These are phyloP conservation scores for Chelonoidis abingdonii DNA, from an alignment of 2,113 vertebrate genomes.

Conservation along the genomic window DNA sequence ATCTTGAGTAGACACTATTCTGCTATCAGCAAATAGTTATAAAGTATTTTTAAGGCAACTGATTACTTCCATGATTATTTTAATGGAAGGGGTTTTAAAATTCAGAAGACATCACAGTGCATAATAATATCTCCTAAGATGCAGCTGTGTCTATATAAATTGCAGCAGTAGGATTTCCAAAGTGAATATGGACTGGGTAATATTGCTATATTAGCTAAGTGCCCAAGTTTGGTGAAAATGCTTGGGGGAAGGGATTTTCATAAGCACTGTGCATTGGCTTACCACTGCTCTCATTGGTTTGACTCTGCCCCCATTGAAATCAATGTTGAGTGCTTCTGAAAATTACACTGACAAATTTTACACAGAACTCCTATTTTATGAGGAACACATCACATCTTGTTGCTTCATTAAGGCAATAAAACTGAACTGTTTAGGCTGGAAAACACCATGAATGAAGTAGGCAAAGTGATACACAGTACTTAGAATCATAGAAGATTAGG, in stretches of 20 bases:
- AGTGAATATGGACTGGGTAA: background rate
- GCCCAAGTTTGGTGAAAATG: background rate
- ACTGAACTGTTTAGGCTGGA: background rate
- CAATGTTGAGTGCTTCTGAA: background rate
- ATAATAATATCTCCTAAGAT: background rate
- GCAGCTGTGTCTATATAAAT: background rate
- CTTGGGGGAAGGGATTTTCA: background rate
- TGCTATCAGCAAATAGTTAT: background rate
- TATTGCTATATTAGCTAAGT: background rate
- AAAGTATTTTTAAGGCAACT: background rate
- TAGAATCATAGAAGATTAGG: background rate
- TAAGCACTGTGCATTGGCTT: background rate
- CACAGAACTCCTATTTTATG: background rate
- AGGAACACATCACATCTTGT: background rate
- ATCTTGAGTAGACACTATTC: background rate
- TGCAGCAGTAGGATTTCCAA: background rate
- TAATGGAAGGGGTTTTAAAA: background rate
- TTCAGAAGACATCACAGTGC: background rate
- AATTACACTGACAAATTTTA: background rate
- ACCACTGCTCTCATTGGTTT: background rate
- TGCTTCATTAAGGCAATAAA: background rate
- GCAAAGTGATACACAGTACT: background rate
- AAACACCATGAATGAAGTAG: accelerated
- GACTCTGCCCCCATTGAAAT: background rate
- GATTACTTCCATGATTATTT: background rate